Base-by-base conservation (phyloP, 2,888 invertebrate species). In the Mythimna impura region DNA sequence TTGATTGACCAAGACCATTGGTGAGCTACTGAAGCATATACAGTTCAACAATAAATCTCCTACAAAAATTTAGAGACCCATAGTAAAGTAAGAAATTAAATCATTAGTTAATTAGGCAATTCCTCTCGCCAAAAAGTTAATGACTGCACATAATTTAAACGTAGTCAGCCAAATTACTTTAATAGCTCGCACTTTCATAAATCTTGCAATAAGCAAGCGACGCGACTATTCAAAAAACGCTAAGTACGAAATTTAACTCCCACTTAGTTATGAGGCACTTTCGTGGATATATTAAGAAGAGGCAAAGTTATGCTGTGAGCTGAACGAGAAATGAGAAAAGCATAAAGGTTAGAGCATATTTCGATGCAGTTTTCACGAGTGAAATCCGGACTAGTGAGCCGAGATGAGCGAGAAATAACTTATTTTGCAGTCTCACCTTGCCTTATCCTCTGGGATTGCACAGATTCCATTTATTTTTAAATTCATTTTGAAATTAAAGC, bases 381-480 rank as follows among this genome's bases (percentile, higher is more conserved):
- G 3, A 30, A 30, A 30, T 30, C 30, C 30, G 1, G 34, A 22
- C 30, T 58, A 30, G 30, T 17, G 34, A 65, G 57, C 17, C 9
- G 7, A 55, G 22, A 83, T 66, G 62, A 73, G 63, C 70, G 47
- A 81, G 66, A 58, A 66, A 81, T 73, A 17, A 62, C 30, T 10
- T 50, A 22, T 22, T 58, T 70, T 12, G 8, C 47, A 3, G 20
- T 25, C 1, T 5, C 12, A 69, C 57, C 40, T 66, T 8, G 62
- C 82, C 58, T 60, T 82, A 70, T 50, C 7, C n/a, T 1, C 47
- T 68, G 36, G 34, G 69, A 66, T 76, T 73, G 62, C 82, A 55
- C 69, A 3, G 68, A 76, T 76, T 63, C 71, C 79, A 82, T 84
- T 83, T 76, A 83, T 79, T 79, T 82, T 14, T 84, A 84, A 83